These are phyloP conservation scores for Smithornis capensis DNA, from an alignment of 2,113 vertebrate species.

Conservation along the genomic window DNA sequence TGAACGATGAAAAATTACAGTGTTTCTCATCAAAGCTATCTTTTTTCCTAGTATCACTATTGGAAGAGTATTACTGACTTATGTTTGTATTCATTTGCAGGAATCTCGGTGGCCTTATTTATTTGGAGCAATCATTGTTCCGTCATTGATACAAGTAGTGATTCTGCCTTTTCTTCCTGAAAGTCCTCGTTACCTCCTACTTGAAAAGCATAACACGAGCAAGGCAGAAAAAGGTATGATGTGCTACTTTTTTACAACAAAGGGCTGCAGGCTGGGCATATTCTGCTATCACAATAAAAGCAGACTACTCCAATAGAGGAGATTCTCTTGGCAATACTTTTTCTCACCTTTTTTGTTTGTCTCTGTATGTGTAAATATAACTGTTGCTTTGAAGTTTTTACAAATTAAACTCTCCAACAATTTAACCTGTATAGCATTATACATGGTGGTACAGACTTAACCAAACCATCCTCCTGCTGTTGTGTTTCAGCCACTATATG, in stretches of 20 bases:
- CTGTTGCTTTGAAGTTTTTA: not conserved
- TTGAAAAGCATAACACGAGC: slow-evolving; percentile 82
- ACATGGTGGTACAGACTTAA: not conserved
- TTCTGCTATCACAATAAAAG: not conserved
- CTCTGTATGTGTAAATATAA: not conserved
- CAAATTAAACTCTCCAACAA: not conserved
- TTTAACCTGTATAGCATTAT: not conserved
- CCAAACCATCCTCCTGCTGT: not conserved
- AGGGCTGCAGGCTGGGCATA: not conserved
- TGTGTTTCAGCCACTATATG: not conserved
- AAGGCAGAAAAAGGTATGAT: slow-evolving; percentile 85
- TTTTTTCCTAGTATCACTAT: not conserved
- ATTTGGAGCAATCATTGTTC: slow-evolving; percentile 83
- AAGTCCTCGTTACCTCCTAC: slow-evolving; percentile 90
- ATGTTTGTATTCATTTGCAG: slow-evolving; percentile 58
- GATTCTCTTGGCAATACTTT: not conserved
- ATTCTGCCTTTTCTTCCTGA: slow-evolving; percentile 91
- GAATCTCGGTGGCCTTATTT: slow-evolving; percentile 87
- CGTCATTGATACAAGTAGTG: slow-evolving; percentile 81
- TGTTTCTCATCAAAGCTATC: not conserved
- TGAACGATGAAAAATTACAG: not conserved
- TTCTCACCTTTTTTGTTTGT: not conserved
- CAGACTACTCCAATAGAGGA: not conserved
- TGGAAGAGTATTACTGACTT: not conserved
- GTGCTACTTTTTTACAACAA: not conserved